Conservation (phyloP, 23 tunicate genomes). For the Styela clava region DNA sequence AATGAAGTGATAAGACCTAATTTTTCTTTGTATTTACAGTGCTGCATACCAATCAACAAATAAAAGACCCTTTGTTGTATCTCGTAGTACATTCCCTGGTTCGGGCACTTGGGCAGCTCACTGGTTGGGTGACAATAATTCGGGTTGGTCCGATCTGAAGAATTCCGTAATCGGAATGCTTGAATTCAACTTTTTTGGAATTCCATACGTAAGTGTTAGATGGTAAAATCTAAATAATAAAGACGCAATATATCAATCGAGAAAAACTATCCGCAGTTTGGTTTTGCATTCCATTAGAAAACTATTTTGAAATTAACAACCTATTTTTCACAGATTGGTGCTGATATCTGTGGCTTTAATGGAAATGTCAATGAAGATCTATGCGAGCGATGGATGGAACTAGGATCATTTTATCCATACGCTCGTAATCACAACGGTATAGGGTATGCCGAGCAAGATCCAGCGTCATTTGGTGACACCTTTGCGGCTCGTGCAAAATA, state of each 20-base stretch:
- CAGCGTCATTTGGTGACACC: conserved; percentile 83
- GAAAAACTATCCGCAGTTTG: too few species aligned
- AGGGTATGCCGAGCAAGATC: conserved; percentile 87
- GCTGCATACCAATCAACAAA: conserved; percentile 74
- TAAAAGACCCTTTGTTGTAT: conserved; percentile 89
- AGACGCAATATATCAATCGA: too few species aligned
- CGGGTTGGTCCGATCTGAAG: conserved; percentile 80
- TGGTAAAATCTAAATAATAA: too few species aligned
- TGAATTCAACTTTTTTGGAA: conserved; percentile 95
- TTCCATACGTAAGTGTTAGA: conserved; percentile 63
- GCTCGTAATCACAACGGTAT: conserved; percentile 95
- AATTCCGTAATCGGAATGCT: conserved; percentile 93
- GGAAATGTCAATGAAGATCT: conserved; percentile 57
- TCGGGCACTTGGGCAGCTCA: conserved; percentile 97
- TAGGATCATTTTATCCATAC: conserved; percentile 94
- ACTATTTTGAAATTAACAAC: too few species aligned
- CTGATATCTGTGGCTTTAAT: conserved; percentile 98
- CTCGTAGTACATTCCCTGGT: conserved; percentile 89
- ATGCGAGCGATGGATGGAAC: conserved; percentile 93
- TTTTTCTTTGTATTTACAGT: too few species aligned
- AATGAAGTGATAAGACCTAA: too few species aligned
- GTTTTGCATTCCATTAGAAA: too few species aligned
- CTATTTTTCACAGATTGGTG: conserved; percentile 93
- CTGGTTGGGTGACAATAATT: conserved; percentile 96
- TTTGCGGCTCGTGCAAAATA: conserved; percentile 58